A percentile compares a stretch with the other conserved stretches of the same genome.
Evolutionary conservation across 2,113 vertebrate genomes (phyloP).

Genomic region (Leucopsar rothschildi): DNA sequence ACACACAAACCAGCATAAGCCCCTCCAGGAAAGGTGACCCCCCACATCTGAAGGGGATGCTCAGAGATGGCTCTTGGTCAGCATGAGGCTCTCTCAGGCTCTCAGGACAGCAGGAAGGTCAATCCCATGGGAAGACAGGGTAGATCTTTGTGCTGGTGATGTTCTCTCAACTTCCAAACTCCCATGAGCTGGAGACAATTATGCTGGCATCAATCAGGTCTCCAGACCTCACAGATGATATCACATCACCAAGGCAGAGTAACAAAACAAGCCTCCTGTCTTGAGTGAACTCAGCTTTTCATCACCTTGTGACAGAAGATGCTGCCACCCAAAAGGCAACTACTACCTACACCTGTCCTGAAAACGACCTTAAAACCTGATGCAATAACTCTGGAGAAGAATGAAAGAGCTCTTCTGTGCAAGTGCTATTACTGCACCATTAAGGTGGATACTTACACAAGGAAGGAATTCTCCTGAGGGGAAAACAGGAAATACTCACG

Average conservation of each 20-base stretch:
- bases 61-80: background rate
- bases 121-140: rapidly evolving
- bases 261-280: background rate
- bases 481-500: background rate
- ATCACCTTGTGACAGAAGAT: background rate
- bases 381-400: background rate
- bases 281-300: background rate
- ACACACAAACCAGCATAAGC: background rate
- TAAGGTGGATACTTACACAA: background rate
- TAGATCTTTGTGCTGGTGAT: background rate
- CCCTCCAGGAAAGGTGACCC: background rate
- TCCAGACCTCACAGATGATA: background rate
- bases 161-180: background rate
- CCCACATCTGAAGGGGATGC: background rate
- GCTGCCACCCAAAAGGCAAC: background rate
- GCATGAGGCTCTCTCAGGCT: background rate
- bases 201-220: background rate
- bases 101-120: background rate
- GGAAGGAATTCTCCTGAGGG: background rate
- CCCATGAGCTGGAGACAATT: background rate
- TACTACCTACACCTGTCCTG: background rate
- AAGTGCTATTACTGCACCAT: background rate
- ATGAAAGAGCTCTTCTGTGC: background rate
- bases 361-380: background rate
- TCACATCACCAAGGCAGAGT: rapidly evolving